Evolutionary conservation across 1,140 invertebrate genomes (phyloP).

Genomic region (Conus ventricosus): DNA sequence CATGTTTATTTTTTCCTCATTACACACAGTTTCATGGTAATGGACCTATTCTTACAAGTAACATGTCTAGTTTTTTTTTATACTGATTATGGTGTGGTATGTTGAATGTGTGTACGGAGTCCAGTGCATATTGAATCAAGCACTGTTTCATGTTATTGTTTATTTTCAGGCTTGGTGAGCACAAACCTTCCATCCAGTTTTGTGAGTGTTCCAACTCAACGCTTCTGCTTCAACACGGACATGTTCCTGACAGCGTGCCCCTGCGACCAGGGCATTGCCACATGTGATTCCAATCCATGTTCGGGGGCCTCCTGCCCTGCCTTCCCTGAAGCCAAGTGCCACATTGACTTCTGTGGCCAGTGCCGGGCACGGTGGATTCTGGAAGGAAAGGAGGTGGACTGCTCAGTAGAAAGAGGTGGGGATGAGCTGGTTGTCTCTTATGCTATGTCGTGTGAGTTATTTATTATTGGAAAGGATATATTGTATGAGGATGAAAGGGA

Average conservation of each 20-base stretch:
- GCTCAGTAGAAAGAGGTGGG: slow-evolving; percentile 55
- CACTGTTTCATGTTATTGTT: not conserved
- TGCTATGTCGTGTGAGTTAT: not conserved
- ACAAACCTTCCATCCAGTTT: slow-evolving; percentile 41
- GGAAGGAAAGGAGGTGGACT: slow-evolving; percentile 56
- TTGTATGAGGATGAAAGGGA: no score
- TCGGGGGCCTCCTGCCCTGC: slow-evolving; percentile 50
- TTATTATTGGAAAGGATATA: no score
- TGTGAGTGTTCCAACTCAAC: slow-evolving; percentile 42
- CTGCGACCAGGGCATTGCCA: slow-evolving; percentile 50
- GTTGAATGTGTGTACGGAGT: no score
- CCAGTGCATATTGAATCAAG: no score
- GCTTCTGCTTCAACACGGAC: slow-evolving; percentile 64
- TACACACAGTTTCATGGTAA: no score
- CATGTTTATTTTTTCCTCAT: no score
- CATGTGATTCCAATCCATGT: slow-evolving; percentile 62
- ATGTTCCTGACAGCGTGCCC: slow-evolving; percentile 57
- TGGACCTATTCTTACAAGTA: no score
- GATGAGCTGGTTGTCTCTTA: not conserved
- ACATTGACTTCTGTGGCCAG: slow-evolving; percentile 56
- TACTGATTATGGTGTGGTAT: no score
- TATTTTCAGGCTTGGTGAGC: slow-evolving; percentile 55
- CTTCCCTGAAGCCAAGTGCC: slow-evolving; percentile 63
- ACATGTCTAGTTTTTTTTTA: no score
- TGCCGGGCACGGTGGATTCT: slow-evolving; percentile 60